These are phyloP conservation scores for Pentalonia nigronervosa DNA, from an alignment of 1,140 invertebrate species.

Conservation along the genomic window DNA sequence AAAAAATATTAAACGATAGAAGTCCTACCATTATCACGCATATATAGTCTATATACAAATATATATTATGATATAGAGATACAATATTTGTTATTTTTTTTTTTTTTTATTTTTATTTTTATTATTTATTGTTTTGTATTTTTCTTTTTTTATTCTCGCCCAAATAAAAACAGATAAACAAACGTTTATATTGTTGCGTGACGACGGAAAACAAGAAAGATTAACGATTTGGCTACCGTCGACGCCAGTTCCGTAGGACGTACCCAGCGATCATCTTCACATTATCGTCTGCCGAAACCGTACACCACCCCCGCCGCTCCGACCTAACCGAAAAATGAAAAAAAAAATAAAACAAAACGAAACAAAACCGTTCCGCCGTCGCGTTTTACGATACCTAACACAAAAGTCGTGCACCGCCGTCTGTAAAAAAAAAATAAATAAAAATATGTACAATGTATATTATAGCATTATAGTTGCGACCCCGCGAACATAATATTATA, in stretches of 20 bases:
- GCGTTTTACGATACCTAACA: neutral
- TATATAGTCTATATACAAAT: neutral
- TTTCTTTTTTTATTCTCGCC: neutral
- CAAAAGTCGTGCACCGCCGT: neutral
- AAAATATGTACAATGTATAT: neutral
- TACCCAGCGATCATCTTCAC: neutral
- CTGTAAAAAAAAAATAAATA: neutral
- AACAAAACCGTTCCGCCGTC: constrained; percentile 12
- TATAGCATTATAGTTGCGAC: neutral
- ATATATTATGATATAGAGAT: neutral
- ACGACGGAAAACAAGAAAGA: constrained; percentile 31
- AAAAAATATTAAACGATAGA: neutral
- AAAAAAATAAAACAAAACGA: neutral
- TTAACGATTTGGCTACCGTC: constrained; percentile 27
- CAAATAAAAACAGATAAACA: neutral
- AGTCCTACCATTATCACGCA: neutral
- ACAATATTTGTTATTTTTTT: neutral
- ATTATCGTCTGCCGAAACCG: constrained; percentile 31
- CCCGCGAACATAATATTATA: neutral
- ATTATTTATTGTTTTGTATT: neutral
- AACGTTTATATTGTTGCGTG: neutral
- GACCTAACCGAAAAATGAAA: neutral
- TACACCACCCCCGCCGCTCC: neutral
- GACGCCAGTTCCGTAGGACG: neutral
- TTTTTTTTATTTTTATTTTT: neutral